These are phyloP conservation scores for Cyanoderma ruficeps DNA, from an alignment of 2,113 vertebrate genomes.

Conservation along the genomic window DNA sequence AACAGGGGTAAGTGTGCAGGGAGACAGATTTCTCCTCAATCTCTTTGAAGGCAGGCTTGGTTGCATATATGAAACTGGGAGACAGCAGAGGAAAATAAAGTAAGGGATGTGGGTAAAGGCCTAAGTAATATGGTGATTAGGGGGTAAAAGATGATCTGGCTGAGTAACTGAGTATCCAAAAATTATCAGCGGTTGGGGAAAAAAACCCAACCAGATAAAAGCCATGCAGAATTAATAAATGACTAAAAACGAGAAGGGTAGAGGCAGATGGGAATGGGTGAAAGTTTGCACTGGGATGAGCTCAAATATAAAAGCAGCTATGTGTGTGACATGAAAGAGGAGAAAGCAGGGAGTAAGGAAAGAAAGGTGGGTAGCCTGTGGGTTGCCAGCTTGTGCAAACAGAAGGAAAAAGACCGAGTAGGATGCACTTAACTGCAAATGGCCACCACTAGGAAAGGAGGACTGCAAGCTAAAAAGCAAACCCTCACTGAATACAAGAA, in stretches of 20 bases:
- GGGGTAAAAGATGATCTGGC: neutral
- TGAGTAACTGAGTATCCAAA: neutral
- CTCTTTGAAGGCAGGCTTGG: neutral
- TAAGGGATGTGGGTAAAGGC: neutral
- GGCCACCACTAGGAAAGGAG: conserved; percentile 5
- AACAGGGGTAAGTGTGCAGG: neutral
- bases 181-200: neutral
- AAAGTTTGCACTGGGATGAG: neutral
- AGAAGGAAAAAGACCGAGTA: neutral
- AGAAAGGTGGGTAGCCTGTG: neutral
- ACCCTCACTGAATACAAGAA: neutral
- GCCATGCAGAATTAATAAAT: neutral
- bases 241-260: neutral
- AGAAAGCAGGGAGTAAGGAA: neutral
- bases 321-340: neutral
- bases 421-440: neutral
- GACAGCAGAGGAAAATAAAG: neutral
- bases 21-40: neutral
- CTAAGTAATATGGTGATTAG: neutral
- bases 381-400: neutral
- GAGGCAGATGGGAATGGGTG: neutral
- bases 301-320: neutral
- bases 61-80: neutral
- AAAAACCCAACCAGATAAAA: no score
- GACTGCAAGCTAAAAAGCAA: neutral